phyloP scores from a whole-genome alignment of 2,113 vertebrate genomes.

The Bubo blakistoni region DNA sequence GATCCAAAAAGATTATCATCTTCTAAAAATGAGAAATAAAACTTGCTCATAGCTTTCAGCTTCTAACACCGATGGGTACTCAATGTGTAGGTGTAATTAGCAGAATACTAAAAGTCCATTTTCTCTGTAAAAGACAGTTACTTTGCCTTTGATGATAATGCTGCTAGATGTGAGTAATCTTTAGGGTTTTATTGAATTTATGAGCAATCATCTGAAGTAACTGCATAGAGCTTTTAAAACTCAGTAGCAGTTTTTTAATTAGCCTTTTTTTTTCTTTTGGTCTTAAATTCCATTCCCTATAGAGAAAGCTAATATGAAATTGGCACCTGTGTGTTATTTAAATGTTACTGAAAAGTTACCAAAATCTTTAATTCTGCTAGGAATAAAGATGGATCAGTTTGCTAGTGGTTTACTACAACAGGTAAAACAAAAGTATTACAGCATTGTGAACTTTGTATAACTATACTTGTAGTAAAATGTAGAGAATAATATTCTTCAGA shows the following conservation, averaged over 20 bases:
- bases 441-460: background rate
- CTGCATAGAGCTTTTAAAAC: background rate
- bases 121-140: constrained; percentile 1
- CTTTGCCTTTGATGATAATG: background rate
- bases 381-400: background rate
- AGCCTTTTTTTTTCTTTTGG: background rate
- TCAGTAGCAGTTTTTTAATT: background rate
- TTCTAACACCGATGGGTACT: background rate
- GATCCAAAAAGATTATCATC: background rate
- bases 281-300: background rate
- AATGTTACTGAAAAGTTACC: background rate
- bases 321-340: background rate
- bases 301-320: background rate
- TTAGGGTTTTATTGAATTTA: constrained; percentile 18
- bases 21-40: background rate
- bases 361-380: background rate
- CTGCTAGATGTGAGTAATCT: constrained; percentile 2
- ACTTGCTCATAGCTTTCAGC: background rate
- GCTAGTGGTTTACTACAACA: background rate
- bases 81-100: background rate
- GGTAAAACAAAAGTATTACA: background rate
- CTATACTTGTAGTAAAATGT: background rate
- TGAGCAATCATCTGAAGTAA: constrained; percentile 4
- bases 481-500: background rate
- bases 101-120: constrained; percentile 45